Conservation (phyloP, 2,888 invertebrate genomes). For the Philereme transversata region DNA sequence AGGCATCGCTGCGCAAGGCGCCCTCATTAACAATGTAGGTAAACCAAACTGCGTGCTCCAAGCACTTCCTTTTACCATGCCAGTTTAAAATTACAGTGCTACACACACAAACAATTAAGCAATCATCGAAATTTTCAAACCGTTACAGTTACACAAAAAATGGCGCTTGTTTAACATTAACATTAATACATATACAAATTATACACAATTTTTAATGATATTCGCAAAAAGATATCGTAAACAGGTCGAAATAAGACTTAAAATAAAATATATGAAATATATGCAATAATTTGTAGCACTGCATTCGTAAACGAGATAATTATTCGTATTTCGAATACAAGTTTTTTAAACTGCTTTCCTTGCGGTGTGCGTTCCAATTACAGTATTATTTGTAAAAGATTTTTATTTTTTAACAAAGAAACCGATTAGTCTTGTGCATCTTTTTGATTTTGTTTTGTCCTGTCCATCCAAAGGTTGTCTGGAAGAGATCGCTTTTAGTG, state of each 20-base stretch:
- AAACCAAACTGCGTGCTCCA: slow-evolving; percentile 11
- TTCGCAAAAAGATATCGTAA: slow-evolving; percentile 34
- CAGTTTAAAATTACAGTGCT: slow-evolving; percentile 59
- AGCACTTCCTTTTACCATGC: slow-evolving; percentile 46
- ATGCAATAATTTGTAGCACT: slow-evolving; percentile 39
- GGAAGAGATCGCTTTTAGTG: too few relatives aligned
- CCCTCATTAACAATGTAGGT: slow-evolving; percentile 13
- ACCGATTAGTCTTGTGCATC: background rate
- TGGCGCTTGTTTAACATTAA: slow-evolving; percentile 60
- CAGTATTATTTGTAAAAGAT: slow-evolving; percentile 52
- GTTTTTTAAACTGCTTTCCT: slow-evolving; percentile 47
- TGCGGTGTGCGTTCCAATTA: slow-evolving; percentile 56
- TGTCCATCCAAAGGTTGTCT: too few relatives aligned
- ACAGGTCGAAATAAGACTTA: slow-evolving; percentile 27
- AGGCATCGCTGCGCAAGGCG: too few relatives aligned
- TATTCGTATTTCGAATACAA: slow-evolving; percentile 71
- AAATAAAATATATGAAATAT: slow-evolving; percentile 17
- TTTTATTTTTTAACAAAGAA: slow-evolving; percentile 34
- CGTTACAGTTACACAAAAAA: slow-evolving; percentile 75
- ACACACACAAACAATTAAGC: slow-evolving; percentile 72
- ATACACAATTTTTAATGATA: slow-evolving; percentile 29
- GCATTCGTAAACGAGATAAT: slow-evolving; percentile 69
- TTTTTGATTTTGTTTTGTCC: too few relatives aligned
- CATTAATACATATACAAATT: slow-evolving; percentile 49
- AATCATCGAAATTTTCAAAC: slow-evolving; percentile 74